Conservation (phyloP, 2,888 invertebrate species). For the Chamaedrilus cognettii region DNA sequence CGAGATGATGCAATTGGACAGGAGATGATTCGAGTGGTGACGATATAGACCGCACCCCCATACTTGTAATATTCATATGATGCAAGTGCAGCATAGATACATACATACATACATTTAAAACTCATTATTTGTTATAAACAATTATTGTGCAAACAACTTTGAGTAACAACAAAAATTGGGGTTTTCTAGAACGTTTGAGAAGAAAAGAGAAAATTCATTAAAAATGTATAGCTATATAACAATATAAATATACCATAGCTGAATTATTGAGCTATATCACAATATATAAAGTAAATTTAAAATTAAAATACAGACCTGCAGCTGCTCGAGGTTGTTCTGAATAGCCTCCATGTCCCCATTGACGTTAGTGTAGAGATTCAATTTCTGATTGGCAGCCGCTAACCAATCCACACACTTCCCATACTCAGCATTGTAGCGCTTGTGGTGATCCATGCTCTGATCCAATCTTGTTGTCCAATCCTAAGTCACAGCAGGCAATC, state of each 20-base stretch:
- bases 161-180: too few species aligned
- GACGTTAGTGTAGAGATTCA: constrained; percentile 64
- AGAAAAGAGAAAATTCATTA: not conserved
- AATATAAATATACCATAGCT: not conserved
- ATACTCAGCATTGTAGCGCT: constrained; percentile 76
- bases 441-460: constrained; percentile 83
- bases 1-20: too few species aligned
- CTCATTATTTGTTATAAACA: too few species aligned
- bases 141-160: too few species aligned
- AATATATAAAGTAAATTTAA: too few species aligned
- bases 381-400: constrained; percentile 79
- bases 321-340: constrained; percentile 50
- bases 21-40: too few species aligned
- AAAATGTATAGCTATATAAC: not conserved
- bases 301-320: constrained; percentile 42
- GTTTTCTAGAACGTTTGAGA: too few species aligned
- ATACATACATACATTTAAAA: too few species aligned
- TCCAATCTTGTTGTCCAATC: constrained; percentile 63
- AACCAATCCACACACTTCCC: constrained; percentile 83
- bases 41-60: too few species aligned
- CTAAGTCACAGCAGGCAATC: too few species aligned
- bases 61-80: too few species aligned
- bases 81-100: too few species aligned
- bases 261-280: not conserved
- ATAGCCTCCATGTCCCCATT: constrained; percentile 55